Evolutionary conservation across 2,888 invertebrate genomes (phyloP).

Genomic region (Syrphus vitripennis): DNA sequence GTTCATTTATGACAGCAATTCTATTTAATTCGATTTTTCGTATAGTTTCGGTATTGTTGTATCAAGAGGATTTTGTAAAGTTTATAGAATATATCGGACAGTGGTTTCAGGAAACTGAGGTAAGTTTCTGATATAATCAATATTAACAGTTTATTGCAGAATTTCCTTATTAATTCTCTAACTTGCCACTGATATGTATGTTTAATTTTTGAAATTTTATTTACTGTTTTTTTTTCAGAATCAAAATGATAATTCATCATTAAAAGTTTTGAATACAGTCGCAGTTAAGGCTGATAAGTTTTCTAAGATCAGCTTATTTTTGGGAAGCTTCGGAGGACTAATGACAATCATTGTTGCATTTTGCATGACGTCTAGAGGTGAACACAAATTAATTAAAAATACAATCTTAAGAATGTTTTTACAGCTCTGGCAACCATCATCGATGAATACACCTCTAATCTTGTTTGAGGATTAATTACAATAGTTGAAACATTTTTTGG

Average conservation of each 20-base stretch:
- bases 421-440: no score
- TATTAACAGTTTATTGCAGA: no score
- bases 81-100: constrained; percentile 57
- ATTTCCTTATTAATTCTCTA: no score
- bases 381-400: no score
- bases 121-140: no score
- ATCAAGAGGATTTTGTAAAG: constrained; percentile 59
- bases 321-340: constrained; percentile 25
- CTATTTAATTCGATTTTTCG: constrained; percentile 69
- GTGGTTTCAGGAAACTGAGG: constrained; percentile 67
- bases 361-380: constrained; percentile 49
- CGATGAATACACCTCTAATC: no score
- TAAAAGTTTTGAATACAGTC: not conserved
- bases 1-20: constrained; percentile 71
- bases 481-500: no score
- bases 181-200: not conserved
- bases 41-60: constrained; percentile 46
- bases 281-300: constrained; percentile 12
- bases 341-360: constrained; percentile 55
- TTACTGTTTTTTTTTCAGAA: constrained; percentile 1
- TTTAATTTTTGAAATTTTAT: not conserved
- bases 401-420: no score
- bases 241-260: not conserved
- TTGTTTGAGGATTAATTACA: no score
- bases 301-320: constrained; percentile 4